Evolutionary conservation across 2,888 invertebrate species (phyloP).

Genomic region (Pristionchus mayeri): DNA sequence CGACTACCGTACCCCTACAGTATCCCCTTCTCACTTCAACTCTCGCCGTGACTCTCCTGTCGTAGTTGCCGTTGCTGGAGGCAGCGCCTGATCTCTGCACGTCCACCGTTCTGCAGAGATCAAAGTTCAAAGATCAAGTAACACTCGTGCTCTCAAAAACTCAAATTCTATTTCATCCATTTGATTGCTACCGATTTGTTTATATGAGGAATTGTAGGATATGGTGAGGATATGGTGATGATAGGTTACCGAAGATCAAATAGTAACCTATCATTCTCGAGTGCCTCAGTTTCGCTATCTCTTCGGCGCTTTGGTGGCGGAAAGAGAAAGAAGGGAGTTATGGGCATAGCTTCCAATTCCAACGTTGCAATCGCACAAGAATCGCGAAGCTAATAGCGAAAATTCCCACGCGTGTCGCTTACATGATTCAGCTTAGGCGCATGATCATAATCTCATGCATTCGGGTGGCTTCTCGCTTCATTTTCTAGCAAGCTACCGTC

Average conservation of each 20-base stretch:
- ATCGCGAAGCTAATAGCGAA: too few relatives aligned
- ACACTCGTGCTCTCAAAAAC: too few relatives aligned
- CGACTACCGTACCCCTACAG: background rate
- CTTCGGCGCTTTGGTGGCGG: too few relatives aligned
- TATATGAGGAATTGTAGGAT: too few relatives aligned
- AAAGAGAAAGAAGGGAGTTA: background rate
- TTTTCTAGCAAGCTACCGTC: too few relatives aligned
- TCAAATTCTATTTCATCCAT: too few relatives aligned
- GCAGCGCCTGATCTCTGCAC: background rate
- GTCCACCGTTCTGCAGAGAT: slow-evolving; percentile 19
- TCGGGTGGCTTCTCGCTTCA: background rate
- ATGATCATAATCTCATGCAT: background rate
- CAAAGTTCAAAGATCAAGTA: background rate
- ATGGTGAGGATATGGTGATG: too few relatives aligned
- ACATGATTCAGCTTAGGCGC: background rate
- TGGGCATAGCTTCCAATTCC: background rate
- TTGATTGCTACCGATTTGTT: too few relatives aligned
- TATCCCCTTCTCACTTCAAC: background rate
- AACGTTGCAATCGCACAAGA: background rate
- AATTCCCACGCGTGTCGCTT: background rate
- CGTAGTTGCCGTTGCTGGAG: background rate
- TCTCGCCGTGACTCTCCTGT: slow-evolving; percentile 15
- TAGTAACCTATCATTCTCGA: background rate
- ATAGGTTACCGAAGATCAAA: background rate
- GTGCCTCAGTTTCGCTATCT: background rate